Evolutionary conservation across 2,113 vertebrate genomes (phyloP).

Genomic region (Ardeotis arabs): DNA sequence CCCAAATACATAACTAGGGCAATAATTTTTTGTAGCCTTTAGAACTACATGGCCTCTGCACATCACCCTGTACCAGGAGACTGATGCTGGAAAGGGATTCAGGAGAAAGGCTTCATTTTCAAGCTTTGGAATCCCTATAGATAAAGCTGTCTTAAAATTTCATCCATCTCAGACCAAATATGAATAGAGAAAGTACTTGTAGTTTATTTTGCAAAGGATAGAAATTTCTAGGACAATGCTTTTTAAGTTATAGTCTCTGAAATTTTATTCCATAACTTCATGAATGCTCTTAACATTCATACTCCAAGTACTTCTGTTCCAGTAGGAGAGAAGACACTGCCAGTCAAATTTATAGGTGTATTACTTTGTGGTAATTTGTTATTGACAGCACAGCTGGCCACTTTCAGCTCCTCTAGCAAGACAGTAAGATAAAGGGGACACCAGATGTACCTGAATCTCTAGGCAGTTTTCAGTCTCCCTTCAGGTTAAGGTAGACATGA

Average conservation of each 20-base stretch:
- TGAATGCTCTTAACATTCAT: not conserved
- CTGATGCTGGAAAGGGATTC: not conserved
- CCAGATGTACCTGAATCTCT: no score
- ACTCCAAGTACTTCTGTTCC: not conserved
- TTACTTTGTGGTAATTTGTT: not conserved
- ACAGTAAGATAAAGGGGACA: no score
- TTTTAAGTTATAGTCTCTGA: not conserved
- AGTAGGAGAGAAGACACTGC: not conserved
- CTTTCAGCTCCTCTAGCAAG: no score
- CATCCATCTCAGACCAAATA: not conserved
- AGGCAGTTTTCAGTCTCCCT: no score
- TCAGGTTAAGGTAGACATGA: no score
- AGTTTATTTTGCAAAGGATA: not conserved
- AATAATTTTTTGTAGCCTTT: not conserved
- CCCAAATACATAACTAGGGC: not conserved
- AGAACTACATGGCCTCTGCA: not conserved
- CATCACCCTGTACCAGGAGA: not conserved
- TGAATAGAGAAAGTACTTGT: not conserved
- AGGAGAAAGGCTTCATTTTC: not conserved
- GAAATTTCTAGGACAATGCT: not conserved
- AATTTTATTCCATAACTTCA: not conserved
- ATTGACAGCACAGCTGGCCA: no score
- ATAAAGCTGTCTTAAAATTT: not conserved
- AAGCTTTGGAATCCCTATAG: not conserved
- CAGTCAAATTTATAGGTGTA: not conserved